Conservation (phyloP, 2,113 vertebrate genomes). For the Myrmophylax atrothorax region DNA sequence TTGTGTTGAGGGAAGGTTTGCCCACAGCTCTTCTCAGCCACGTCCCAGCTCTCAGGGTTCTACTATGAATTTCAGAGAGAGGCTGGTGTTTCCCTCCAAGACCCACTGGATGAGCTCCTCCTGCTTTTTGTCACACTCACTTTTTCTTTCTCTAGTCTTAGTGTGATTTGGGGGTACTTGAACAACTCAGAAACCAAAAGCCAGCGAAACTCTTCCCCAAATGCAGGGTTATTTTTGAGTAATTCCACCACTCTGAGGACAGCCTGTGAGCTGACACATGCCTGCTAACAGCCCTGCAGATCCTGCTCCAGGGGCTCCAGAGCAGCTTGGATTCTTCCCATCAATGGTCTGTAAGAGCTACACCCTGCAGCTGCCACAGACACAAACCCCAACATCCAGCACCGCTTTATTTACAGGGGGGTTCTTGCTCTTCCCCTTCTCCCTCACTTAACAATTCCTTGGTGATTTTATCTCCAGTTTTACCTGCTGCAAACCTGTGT, state of each 20-base stretch:
- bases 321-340: constrained; percentile 32
- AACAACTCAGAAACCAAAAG: neutral
- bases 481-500: neutral
- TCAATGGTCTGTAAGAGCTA: constrained; percentile 5
- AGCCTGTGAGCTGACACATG: neutral
- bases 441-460: neutral
- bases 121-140: neutral
- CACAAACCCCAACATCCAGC: constrained; percentile 4
- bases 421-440: neutral
- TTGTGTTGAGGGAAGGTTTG: neutral
- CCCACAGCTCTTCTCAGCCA: neutral
- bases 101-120: rapidly evolving
- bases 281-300: neutral
- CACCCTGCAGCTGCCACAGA: constrained; percentile 13
- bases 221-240: neutral
- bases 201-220: neutral
- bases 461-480: constrained; percentile 26
- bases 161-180: neutral
- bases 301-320: neutral
- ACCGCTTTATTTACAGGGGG: neutral
- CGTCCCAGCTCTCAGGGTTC: neutral
- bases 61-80: neutral
- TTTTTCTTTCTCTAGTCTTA: neutral
- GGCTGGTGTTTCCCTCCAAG: neutral
- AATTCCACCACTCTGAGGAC: neutral